Conservation (phyloP, 2,113 vertebrate species). For the Cyanocitta stelleri region DNA sequence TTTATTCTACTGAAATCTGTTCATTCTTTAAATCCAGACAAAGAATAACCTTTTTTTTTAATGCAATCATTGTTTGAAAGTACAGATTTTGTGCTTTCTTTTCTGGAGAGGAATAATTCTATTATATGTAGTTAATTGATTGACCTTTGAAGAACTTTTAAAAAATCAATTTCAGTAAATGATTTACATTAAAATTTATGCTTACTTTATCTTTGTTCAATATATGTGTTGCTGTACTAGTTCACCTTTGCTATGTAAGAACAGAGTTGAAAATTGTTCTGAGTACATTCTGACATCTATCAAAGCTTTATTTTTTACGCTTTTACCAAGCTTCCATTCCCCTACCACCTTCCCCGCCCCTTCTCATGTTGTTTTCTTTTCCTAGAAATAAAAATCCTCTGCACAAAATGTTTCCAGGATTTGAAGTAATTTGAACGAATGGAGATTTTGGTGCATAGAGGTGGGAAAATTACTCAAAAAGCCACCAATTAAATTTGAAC, state of each 20-base stretch:
- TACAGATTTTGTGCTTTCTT: background rate
- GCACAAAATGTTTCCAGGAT: background rate
- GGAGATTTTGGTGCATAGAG: background rate
- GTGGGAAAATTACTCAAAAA: background rate
- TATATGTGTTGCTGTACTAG: background rate
- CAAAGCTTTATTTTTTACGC: background rate
- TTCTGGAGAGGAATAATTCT: background rate
- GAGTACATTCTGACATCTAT: background rate
- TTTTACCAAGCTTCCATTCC: background rate
- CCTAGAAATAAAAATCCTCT: background rate
- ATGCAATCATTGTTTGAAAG: background rate
- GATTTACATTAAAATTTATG: background rate
- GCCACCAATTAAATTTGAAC: background rate
- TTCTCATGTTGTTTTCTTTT: background rate
- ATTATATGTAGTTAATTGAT: background rate
- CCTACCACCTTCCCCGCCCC: rapidly evolving
- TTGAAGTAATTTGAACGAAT: background rate
- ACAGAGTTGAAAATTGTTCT: background rate
- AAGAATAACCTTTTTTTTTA: background rate
- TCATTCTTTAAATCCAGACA: background rate
- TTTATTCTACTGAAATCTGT: background rate
- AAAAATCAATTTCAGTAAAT: background rate
- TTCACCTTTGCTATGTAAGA: background rate
- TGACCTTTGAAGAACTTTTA: background rate
- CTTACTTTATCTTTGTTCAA: background rate